These are phyloP conservation scores for Acronicta psi DNA, from an alignment of 2,888 invertebrate species.

Conservation along the genomic window DNA sequence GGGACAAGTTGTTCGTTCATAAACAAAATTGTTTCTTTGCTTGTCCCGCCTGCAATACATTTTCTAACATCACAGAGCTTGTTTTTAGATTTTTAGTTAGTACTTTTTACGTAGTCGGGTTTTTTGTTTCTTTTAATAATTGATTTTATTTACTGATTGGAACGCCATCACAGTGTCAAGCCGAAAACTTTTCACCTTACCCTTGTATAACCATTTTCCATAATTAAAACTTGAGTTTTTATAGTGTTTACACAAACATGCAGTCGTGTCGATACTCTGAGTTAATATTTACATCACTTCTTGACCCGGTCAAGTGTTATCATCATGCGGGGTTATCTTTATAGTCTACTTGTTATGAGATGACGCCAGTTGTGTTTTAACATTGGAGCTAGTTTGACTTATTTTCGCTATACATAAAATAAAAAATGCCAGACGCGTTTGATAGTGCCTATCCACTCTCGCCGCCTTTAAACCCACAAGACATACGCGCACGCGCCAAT, in stretches of 20 bases:
- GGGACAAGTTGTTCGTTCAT: no score
- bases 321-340: constrained; percentile 74
- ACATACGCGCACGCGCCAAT: constrained; percentile 89
- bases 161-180: no score
- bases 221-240: constrained; percentile 6
- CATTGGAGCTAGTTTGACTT: constrained; percentile 51
- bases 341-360: constrained; percentile 67
- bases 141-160: no score
- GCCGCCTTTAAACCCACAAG: constrained; percentile 83
- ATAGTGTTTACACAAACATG: constrained; percentile 11
- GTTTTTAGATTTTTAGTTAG: no score
- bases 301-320: constrained; percentile 76
- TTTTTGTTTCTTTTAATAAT: no score
- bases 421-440: constrained; percentile 89
- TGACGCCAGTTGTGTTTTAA: constrained; percentile 61
- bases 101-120: no score
- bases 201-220: neutral
- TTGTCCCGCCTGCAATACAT: no score
- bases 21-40: no score
- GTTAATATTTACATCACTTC: constrained; percentile 74
- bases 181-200: no score
- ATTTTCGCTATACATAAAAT: constrained; percentile 27
- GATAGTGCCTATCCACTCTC: constrained; percentile 88
- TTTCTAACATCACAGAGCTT: no score
- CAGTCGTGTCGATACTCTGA: constrained; percentile 16